Conservation (phyloP, 2,888 invertebrate species). For the Rhaphigaster nebulosa region DNA sequence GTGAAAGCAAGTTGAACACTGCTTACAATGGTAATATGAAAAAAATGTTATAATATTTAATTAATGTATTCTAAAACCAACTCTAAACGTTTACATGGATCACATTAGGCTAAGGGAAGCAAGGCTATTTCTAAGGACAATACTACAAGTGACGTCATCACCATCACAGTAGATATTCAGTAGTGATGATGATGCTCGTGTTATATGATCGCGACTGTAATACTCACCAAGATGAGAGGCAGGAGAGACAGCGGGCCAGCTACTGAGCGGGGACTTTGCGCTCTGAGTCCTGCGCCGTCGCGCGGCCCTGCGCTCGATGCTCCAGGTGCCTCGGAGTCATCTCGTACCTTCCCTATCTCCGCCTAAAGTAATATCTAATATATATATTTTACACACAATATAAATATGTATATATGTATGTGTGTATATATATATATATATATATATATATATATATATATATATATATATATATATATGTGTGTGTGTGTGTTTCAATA, state of each 20-base stretch:
- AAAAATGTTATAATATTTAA: not conserved
- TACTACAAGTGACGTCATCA: not conserved
- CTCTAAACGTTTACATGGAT: not conserved
- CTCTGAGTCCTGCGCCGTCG: constrained; percentile 6
- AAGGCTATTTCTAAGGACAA: not conserved
- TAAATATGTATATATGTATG: not conserved
- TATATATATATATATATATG: too few species aligned
- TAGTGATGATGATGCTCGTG: not conserved
- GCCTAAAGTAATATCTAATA: not conserved
- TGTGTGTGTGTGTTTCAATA: too few species aligned
- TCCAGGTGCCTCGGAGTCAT: constrained; percentile 30
- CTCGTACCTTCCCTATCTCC: constrained; percentile 20
- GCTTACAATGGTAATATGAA: not conserved
- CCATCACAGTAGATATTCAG: not conserved
- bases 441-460: too few species aligned
- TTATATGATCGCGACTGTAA: not conserved
- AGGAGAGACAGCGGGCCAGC: constrained; percentile 3
- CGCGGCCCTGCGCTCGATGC: constrained; percentile 37
- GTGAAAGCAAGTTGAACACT: not conserved
- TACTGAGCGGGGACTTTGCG: not conserved
- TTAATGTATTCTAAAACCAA: not conserved
- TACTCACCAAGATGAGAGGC: constrained; percentile 47
- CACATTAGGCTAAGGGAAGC: not conserved
- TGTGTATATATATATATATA: not conserved
- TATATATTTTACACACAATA: not conserved